Percentiles rank a stretch among this genome's conserved stretches.
Evolutionary conservation across 2,113 vertebrate species (phyloP).

Genomic region (Sylvilagus bachmani): DNA sequence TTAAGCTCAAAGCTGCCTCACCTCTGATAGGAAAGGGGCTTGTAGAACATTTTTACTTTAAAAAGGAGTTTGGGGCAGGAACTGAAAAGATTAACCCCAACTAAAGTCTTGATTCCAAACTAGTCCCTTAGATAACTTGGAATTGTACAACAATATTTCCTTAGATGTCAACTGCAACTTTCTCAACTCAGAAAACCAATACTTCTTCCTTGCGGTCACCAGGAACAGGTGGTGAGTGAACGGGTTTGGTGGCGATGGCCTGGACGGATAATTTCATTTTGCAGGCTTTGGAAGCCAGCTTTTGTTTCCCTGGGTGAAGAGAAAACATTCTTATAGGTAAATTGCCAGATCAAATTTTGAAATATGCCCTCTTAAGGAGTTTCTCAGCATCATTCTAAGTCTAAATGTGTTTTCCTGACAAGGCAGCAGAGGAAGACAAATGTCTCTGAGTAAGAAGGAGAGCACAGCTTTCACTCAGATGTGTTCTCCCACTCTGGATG

Average conservation of each 20-base stretch:
- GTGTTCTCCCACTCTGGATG: background rate
- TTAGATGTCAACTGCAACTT: background rate
- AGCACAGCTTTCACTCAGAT: background rate
- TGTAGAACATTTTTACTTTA: background rate
- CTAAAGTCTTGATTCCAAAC: background rate
- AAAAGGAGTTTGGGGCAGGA: background rate
- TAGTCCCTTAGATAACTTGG: conserved; percentile 5
- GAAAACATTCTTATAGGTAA: conserved; percentile 46
- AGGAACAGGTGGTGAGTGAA: background rate
- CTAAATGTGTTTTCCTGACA: background rate
- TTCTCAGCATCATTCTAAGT: background rate
- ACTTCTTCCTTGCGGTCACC: background rate
- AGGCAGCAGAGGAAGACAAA: background rate
- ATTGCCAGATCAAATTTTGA: background rate
- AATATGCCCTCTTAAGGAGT: background rate
- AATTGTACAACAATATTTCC: accelerated
- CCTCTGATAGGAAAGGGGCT: background rate
- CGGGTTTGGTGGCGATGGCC: accelerated
- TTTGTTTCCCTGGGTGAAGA: conserved; percentile 31
- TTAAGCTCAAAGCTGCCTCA: background rate
- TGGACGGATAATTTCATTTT: background rate
- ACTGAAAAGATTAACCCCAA: conserved; percentile 44
- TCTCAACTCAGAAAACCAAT: background rate
- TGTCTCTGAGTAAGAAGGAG: background rate
- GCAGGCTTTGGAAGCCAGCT: conserved; percentile 7